Evolutionary conservation across 2,888 invertebrate genomes (phyloP).

Genomic region (Caenorhabditis becei): DNA sequence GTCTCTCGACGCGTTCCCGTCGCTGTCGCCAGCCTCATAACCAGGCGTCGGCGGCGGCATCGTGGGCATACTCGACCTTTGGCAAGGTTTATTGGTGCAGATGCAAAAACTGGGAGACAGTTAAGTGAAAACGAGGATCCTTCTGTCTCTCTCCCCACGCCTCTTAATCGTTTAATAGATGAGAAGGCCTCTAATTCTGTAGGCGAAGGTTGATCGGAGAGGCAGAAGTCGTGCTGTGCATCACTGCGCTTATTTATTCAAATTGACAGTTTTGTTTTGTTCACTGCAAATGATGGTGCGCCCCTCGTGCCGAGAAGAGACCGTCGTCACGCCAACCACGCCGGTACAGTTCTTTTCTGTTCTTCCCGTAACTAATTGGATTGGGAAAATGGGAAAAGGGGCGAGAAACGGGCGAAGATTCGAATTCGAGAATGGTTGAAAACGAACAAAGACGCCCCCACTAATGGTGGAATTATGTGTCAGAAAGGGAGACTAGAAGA

Average conservation of each 20-base stretch:
- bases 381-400: slow-evolving; percentile 24
- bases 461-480: slow-evolving; percentile 19
- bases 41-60: slow-evolving; percentile 10
- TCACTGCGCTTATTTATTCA: slow-evolving; percentile 39
- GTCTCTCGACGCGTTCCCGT: slow-evolving; percentile 9
- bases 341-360: slow-evolving; percentile 6
- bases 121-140: slow-evolving; percentile 48
- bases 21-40: slow-evolving; percentile 13
- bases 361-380: slow-evolving; percentile 49
- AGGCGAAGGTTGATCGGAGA: slow-evolving; percentile 16
- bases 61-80: slow-evolving; percentile 46
- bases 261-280: slow-evolving; percentile 50
- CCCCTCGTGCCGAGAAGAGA: slow-evolving; percentile 5
- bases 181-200: slow-evolving; percentile 12
- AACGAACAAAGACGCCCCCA: slow-evolving; percentile 5
- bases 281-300: slow-evolving; percentile 6
- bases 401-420: slow-evolving; percentile 18
- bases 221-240: slow-evolving; percentile 42
- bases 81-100: slow-evolving; percentile 59
- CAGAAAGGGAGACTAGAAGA: background rate
- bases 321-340: slow-evolving; percentile 25
- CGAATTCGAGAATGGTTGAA: slow-evolving; percentile 22
- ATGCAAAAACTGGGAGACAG: slow-evolving; percentile 31
- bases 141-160: background rate
- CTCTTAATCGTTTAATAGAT: slow-evolving; percentile 53